Evolutionary conservation across 2,888 invertebrate genomes (phyloP).

Genomic region (Harpagoxenus sublaevis): DNA sequence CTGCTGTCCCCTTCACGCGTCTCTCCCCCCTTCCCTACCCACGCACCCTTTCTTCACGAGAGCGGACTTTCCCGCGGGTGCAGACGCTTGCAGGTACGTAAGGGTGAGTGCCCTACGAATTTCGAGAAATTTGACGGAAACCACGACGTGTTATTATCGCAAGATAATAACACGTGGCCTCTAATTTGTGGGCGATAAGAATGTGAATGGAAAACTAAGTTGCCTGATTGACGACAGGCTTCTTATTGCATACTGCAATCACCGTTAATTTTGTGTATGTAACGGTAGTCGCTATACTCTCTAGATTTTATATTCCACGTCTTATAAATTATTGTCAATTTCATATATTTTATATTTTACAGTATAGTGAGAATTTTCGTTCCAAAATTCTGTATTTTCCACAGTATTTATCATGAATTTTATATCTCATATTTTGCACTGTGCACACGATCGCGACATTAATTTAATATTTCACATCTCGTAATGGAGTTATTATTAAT

Average conservation of each 20-base stretch:
- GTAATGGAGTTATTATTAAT: constrained; percentile 3
- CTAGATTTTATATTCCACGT: background rate
- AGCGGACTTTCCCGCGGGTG: background rate
- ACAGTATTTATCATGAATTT: constrained; percentile 3
- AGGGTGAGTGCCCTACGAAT: background rate
- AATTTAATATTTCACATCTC: constrained; percentile 26
- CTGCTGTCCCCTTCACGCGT: constrained; percentile 9
- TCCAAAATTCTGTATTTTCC: background rate
- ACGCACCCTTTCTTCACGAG: constrained; percentile 9
- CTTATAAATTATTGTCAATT: background rate
- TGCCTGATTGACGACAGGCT: background rate
- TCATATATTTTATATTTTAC: background rate
- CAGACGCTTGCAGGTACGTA: background rate
- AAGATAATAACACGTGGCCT: constrained; percentile 51
- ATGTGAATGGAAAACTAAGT: constrained; percentile 62
- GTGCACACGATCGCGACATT: background rate
- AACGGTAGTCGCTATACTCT: background rate
- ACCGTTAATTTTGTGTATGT: background rate
- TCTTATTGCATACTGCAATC: background rate
- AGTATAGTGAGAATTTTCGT: background rate
- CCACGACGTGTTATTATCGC: too few relatives aligned
- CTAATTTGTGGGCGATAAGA: constrained; percentile 33
- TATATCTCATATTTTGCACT: background rate
- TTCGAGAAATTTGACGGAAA: background rate
- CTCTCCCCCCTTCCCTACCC: background rate